phyloP scores from a whole-genome alignment of 1,140 invertebrate genomes.

The Frieseomelitta varia region DNA sequence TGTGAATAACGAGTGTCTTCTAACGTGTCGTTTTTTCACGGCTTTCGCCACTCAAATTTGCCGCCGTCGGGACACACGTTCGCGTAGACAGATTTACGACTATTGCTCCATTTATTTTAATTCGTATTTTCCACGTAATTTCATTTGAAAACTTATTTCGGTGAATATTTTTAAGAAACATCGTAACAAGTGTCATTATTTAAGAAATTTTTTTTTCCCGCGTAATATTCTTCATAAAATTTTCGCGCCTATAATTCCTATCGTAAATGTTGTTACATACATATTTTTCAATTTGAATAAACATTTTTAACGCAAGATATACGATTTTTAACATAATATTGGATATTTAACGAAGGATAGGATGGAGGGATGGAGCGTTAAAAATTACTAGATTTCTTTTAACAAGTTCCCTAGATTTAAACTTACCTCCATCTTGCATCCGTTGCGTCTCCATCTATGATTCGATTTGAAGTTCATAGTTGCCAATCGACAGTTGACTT shows the following conservation, averaged over 20 bases:
- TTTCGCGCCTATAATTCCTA: too few species aligned
- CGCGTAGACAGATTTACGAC: constrained; percentile 28
- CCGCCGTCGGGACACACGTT: constrained; percentile 32
- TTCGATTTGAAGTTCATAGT: constrained; percentile 6
- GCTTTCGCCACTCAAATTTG: neutral
- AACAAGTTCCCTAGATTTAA: neutral
- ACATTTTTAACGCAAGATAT: neutral
- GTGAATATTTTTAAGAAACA: neutral
- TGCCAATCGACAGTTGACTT: constrained; percentile 15
- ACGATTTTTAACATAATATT: neutral
- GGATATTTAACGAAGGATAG: neutral
- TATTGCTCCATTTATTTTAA: neutral
- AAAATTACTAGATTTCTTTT: neutral
- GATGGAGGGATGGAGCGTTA: too few species aligned
- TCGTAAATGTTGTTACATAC: neutral
- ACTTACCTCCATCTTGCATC: too few species aligned
- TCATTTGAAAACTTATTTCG: neutral
- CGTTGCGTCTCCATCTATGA: neutral
- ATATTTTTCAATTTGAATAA: neutral
- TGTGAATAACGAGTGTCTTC: constrained; percentile 15
- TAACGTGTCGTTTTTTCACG: constrained; percentile 13
- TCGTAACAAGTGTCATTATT: neutral
- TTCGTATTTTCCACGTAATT: neutral
- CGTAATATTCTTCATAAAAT: neutral
- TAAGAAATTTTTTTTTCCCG: neutral